Conservation (phyloP, 1,140 invertebrate genomes). For the Meloidogyne exigua region DNA sequence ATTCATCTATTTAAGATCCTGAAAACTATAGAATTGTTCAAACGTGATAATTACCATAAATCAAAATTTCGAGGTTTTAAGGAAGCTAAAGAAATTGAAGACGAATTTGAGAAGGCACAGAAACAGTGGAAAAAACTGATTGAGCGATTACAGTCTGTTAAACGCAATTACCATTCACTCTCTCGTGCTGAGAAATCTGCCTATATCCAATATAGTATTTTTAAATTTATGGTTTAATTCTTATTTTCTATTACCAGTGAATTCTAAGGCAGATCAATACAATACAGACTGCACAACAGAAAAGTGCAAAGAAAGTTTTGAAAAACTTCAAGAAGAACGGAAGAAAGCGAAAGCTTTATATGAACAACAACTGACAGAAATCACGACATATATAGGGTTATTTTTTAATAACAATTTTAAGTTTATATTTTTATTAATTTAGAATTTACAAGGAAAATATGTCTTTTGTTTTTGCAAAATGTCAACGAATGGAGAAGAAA, state of each 20-base stretch:
- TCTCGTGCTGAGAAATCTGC: constrained; percentile 60
- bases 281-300: constrained; percentile 40
- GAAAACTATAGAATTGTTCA: constrained; percentile 55
- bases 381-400: constrained; percentile 46
- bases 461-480: constrained; percentile 63
- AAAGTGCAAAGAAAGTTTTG: constrained; percentile 50
- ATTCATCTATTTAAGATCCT: constrained; percentile 52
- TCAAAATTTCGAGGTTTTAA: constrained; percentile 58
- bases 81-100: constrained; percentile 60
- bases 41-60: constrained; percentile 59
- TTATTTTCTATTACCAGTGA: constrained; percentile 14
- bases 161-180: constrained; percentile 51
- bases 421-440: no score
- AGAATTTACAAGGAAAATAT: constrained; percentile 33
- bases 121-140: constrained; percentile 59
- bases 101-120: constrained; percentile 62
- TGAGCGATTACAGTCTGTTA: constrained; percentile 51
- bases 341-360: constrained; percentile 44
- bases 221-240: neutral
- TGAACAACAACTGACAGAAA: constrained; percentile 51
- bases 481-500: constrained; percentile 58
- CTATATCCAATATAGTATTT: constrained; percentile 41
- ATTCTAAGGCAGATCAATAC: constrained; percentile 37
- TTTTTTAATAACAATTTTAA: no score
- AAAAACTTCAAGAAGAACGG: constrained; percentile 55